Evolutionary conservation across 2,888 invertebrate species (phyloP), one percentile per base, ranked within the genome.

Genomic region (Chesias legatella): DNA sequence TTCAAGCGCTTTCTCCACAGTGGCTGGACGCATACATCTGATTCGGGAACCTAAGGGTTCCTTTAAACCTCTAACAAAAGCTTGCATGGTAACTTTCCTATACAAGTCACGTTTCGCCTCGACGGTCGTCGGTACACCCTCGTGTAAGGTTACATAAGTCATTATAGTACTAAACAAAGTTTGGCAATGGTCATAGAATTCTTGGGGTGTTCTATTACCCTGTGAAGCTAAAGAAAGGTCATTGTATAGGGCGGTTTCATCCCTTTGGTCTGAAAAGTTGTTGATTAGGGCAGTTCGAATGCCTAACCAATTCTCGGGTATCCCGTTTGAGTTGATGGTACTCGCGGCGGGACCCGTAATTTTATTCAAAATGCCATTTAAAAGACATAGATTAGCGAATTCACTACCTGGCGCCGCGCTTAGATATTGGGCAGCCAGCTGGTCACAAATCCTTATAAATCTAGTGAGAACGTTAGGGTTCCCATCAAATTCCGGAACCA

Each of bases 381-480:
- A 6, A 1, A 56, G 10, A 4, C 39, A 37, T 13, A 48, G 22
- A 8, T 53, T 51, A 0, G 5, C 8, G 10, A 48, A 22, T 21
- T 45, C 32, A 2, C 31, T 6, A 1, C 37, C 43, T 0, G 33
- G 29, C 5, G 27, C 33, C 0, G 28, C 10, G 3, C 7, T 29
- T 9, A 40, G 8, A 26, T 34, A 41, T 0, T 17, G 3, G 3
- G 6, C 6, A 2, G 45, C 47, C 22, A 53, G 6, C 11, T 56
- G 48, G 10, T 65, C 61, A 30, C 59, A 61, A 1, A 65, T 20
- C 0, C 36, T 33, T 6, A 62, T 53, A 9, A 64, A 60, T 6
- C 56, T 25, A 0, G 48, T 53, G 1, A 56, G n/a, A 1, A 55
- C 38, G 10, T 55, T 48, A 1, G 48, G 40, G 27, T 56, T 55